Evolutionary conservation across 1,140 invertebrate species (phyloP).

Genomic region (Metopolophium dirhodum): DNA sequence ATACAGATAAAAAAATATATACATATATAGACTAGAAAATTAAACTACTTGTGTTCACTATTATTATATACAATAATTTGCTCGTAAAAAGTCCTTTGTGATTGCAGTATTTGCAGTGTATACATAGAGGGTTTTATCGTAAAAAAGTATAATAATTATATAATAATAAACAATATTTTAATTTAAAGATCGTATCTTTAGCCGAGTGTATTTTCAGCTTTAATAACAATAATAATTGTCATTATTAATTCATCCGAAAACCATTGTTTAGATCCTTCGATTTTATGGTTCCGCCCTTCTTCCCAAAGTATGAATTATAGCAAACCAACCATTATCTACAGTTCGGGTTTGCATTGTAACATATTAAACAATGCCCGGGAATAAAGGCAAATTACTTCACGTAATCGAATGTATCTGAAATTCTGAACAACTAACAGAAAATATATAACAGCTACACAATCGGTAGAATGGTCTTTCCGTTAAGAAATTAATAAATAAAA

Average conservation of each 20-base stretch:
- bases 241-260: conserved; percentile 6
- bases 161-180: neutral
- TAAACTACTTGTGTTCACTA: neutral
- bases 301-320: neutral
- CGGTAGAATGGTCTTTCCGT: neutral
- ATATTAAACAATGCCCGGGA: neutral
- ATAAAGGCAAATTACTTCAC: neutral
- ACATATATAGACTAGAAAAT: neutral
- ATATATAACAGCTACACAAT: neutral
- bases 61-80: neutral
- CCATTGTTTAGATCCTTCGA: neutral
- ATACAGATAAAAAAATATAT: neutral
- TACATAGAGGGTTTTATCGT: neutral
- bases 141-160: neutral
- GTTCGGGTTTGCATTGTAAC: neutral
- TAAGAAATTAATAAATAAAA: neutral
- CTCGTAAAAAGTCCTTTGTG: neutral
- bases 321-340: neutral
- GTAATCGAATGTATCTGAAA: neutral
- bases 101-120: neutral
- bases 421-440: neutral
- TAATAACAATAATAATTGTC: neutral
- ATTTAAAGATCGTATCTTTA: neutral
- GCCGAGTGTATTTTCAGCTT: neutral
- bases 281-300: neutral